Conservation (phyloP, 2,797 vertebrate species). For the Megalops cyprinoides region DNA sequence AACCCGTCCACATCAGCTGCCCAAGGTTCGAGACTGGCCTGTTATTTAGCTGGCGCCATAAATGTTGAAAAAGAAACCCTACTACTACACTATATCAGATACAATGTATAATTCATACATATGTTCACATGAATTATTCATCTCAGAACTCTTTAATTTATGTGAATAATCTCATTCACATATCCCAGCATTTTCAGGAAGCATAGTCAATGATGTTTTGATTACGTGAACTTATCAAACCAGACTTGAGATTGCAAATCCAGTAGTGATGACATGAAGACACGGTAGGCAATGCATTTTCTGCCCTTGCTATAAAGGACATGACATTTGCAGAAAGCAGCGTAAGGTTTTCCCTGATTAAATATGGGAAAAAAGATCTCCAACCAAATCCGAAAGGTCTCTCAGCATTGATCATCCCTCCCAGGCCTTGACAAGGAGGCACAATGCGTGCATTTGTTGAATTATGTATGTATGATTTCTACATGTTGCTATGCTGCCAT, state of each 20-base stretch:
- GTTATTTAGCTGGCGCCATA: no score
- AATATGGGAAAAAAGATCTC: slow-evolving; percentile 58
- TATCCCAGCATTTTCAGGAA: not conserved
- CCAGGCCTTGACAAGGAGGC: not conserved
- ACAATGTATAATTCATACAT: no score
- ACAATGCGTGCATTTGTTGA: not conserved
- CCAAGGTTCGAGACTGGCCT: no score
- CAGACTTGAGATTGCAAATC: slow-evolving; percentile 14
- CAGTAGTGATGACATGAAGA: slow-evolving; percentile 47
- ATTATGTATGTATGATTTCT: not conserved
- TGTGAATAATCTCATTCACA: no score
- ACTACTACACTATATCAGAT: no score
- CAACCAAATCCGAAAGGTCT: slow-evolving; percentile 70
- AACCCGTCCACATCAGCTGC: no score
- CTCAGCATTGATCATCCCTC: slow-evolving; percentile 65
- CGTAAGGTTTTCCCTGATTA: slow-evolving; percentile 56
- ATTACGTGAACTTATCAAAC: not conserved
- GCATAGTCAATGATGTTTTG: not conserved
- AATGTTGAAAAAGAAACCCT: no score
- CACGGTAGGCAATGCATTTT: slow-evolving; percentile 71
- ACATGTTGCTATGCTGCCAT: no score
- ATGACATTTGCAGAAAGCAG: slow-evolving; percentile 74
- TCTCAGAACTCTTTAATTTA: no score
- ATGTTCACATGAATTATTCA: no score
- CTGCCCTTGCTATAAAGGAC: slow-evolving; percentile 36